Conservation (phyloP, 2,113 vertebrate genomes). For the Proterorhinus semilunaris region DNA sequence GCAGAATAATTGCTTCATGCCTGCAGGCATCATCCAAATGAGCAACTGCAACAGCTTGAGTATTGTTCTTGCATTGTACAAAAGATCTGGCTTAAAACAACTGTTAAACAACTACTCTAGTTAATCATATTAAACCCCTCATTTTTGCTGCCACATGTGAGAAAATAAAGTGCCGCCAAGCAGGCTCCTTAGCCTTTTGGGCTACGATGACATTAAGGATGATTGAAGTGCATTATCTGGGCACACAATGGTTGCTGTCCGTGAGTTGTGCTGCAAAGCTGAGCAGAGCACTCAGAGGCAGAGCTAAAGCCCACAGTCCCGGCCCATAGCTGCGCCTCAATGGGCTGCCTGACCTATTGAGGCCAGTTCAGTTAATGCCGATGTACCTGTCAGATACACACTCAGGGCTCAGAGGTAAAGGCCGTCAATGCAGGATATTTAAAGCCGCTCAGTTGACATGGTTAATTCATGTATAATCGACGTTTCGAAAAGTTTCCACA, state of each 20-base stretch:
- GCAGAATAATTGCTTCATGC: conserved; percentile 31
- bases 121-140: conserved; percentile 37
- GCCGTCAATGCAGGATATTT: conserved; percentile 23
- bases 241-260: conserved; percentile 71
- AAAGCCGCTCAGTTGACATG: conserved; percentile 10
- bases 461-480: conserved; percentile 29
- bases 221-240: conserved; percentile 75
- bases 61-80: conserved; percentile 7
- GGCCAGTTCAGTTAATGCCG: conserved; percentile 52
- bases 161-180: conserved; percentile 31
- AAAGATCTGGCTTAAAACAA: conserved; percentile 10
- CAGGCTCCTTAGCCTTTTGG: conserved; percentile 46
- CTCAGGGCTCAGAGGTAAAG: conserved; percentile 40
- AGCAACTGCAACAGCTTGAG: conserved; percentile 20
- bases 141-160: conserved; percentile 31
- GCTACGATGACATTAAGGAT: conserved; percentile 72
- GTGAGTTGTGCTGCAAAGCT: conserved; percentile 55
- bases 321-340: conserved; percentile 60
- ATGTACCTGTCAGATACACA: conserved; percentile 66
- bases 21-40: conserved; percentile 9
- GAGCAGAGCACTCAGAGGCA: conserved; percentile 39
- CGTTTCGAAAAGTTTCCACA: too few species aligned
- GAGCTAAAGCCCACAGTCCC: conserved; percentile 41
- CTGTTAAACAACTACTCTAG: conserved; percentile 30
- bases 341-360: conserved; percentile 67